Base-by-base conservation (phyloP, 2,888 invertebrate genomes). In the Apamea crenata region DNA sequence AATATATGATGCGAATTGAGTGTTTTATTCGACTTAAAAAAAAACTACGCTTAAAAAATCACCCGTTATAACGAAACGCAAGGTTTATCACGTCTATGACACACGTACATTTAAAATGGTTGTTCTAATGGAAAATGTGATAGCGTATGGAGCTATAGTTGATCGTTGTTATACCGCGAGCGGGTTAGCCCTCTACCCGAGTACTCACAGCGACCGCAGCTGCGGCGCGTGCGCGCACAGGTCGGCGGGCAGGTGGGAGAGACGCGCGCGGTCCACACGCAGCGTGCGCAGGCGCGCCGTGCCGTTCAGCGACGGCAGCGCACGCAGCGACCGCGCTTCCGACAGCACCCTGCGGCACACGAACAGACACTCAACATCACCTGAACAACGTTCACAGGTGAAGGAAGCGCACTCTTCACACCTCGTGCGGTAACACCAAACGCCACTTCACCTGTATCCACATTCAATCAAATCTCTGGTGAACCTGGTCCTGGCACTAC, bases 221-320 rank as follows among this genome's bases (percentile, higher is more conserved):
- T 97, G 97, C 83, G 99, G 98, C 92, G 98, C 98, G 90, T 98
- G 97, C 77, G 94, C 94, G 95, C 99, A 99, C 72, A 99, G 97
- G 87, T 98, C 97, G 36, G 95, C 89, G 2, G 99, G 99, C 87
- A 99, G 98, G 36, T 96, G 94, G 59, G 96, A 93, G 74, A 99
- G 97, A 76, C 98, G 98, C 32, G 99, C 98, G 88, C 99, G 98
- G 97, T 99, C 99, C 88, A 98, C 97, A 89, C 98, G 97, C 89
- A 99, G 97, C 87, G 98, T 97, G 94, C 99, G 99, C 94, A 99
- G 96, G 6, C 98, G 98, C 88, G 93, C 93, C 44, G 98, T 98
- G 70, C 99, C 99, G 92, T 98, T 98, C 91, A 99, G 97, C 93
- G 98, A 98, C 25, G 99, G 99, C 95, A 99, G 98, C 88, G 97